Base-by-base conservation (phyloP, 64 coral and sea anemone species). In the Actinia tenebrosa region DNA sequence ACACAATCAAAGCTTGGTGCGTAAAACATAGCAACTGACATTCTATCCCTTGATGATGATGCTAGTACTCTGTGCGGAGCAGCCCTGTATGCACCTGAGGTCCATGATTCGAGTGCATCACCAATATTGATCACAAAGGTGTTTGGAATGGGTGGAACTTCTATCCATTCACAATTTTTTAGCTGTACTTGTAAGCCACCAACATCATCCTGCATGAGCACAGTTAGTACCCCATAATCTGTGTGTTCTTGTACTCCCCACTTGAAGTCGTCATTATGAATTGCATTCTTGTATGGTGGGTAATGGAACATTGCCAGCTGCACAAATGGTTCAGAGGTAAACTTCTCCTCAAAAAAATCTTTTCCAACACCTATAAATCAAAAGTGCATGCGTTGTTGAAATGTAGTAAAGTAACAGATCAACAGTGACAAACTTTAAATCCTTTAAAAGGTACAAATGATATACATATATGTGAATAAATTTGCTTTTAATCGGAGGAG, bases 81-180 rank as follows among this genome's bases (percentile, higher is more conserved):
- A 46, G 94, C 86, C 43, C 60, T 93, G 37, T 84, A 90, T n/a
- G 88, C 87, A 53, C 94, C 94, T 63, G 80, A 92, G 60, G 94
- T 90, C 91, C 91, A 97, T 6, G 88, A 68, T 69, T 97, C 91
- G 46, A 97, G 56, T 83, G 92, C 92, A 68, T 97, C 91, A 22
- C 94, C 94, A 42, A 93, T 66, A 77, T 93, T 92, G 17, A 97
- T 50, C 5, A 97, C 81, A 79, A 92, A 88, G 20, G 86, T 88
- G 30, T 86, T 86, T 58, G 91, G 91, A 60, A 92, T 75, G 50
- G 86, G 91, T 8, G 91, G 91, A 0, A 88, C 82, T 13, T 87
- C 62, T 17, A 89, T 88, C 91, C 91, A 92, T 30, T 77, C 11
- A 9, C 91, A 86, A 88, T 92, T 80, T 26, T 85, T 77, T 7